These are phyloP conservation scores for Saccopteryx leptura DNA, from an alignment of 2,113 vertebrate species.

Conservation along the genomic window DNA sequence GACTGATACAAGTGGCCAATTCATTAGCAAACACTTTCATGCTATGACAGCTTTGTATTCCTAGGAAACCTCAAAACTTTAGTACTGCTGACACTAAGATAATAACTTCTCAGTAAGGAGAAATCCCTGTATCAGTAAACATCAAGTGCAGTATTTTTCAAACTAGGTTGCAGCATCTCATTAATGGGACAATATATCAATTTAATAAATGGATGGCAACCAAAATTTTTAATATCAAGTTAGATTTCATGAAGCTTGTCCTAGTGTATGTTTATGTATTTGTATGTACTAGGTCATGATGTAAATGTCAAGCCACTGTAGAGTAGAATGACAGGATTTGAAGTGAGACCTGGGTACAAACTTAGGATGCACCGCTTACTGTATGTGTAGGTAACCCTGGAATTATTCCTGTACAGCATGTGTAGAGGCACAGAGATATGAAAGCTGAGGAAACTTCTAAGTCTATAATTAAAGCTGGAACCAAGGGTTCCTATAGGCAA, in stretches of 20 bases:
- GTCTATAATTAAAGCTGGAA: slow-evolving; percentile 41
- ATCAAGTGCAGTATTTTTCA: slow-evolving; percentile 21
- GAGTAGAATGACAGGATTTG: slow-evolving; percentile 19
- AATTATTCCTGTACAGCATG: not conserved
- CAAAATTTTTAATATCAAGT: not conserved
- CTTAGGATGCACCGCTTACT: not conserved
- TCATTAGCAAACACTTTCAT: slow-evolving; percentile 28
- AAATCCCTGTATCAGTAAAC: slow-evolving; percentile 17
- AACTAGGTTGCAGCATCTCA: not conserved
- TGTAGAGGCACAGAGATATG: not conserved
- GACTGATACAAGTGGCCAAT: slow-evolving; percentile 19
- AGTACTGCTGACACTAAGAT: slow-evolving; percentile 19
- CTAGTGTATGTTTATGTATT: not conserved
- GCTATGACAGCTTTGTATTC: slow-evolving; percentile 1
- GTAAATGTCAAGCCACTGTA: not conserved
- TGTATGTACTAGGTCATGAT: slow-evolving; percentile 30
- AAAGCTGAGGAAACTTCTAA: not conserved
- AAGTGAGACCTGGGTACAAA: slow-evolving; percentile 38
- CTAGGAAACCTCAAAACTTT: slow-evolving; percentile 34
- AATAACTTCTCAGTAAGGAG: slow-evolving; percentile 18
- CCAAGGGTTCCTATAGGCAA: not conserved
- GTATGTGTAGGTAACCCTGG: not conserved
- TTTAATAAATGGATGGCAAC: not conserved
- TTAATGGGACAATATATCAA: not conserved
- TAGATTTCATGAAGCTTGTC: not conserved